These are phyloP conservation scores for Champsocephalus gunnari DNA, from an alignment of 2,797 vertebrate genomes.

Conservation along the genomic window DNA sequence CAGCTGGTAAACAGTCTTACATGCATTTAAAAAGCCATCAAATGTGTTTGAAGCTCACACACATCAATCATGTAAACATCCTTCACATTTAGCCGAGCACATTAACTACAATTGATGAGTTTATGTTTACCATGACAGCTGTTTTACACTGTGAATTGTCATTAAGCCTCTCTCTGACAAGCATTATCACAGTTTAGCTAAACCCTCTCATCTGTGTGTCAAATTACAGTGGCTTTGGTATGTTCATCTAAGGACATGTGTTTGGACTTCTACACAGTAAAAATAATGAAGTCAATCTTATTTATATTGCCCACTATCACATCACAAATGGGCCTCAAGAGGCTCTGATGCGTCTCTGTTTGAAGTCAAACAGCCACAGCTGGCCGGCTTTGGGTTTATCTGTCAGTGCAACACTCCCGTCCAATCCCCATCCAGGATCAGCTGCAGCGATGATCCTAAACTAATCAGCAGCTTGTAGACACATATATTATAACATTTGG, in stretches of 20 bases:
- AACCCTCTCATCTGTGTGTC: slow-evolving; percentile 20
- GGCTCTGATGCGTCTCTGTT: neutral
- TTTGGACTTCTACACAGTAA: neutral
- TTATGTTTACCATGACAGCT: slow-evolving; percentile 50
- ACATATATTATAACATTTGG: no score
- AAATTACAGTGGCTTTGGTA: slow-evolving; percentile 13
- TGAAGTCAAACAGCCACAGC: no score
- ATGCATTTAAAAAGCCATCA: neutral
- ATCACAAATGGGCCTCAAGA: no score
- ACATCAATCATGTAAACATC: neutral
- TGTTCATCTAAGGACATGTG: slow-evolving; percentile 4
- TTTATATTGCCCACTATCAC: no score
- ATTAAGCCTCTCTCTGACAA: slow-evolving; percentile 49
- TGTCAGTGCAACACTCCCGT: no score
- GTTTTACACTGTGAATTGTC: slow-evolving; percentile 43
- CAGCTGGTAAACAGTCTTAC: neutral
- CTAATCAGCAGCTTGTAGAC: no score
- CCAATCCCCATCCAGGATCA: no score
- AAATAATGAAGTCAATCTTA: no score
- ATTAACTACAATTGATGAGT: slow-evolving; percentile 19
- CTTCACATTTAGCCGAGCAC: neutral
- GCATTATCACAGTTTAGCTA: slow-evolving; percentile 49
- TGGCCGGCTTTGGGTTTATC: no score
- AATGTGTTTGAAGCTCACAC: slow-evolving; percentile 10
- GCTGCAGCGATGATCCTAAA: no score